Conservation (phyloP, 2,113 vertebrate species). For the Xerus inauris region DNA sequence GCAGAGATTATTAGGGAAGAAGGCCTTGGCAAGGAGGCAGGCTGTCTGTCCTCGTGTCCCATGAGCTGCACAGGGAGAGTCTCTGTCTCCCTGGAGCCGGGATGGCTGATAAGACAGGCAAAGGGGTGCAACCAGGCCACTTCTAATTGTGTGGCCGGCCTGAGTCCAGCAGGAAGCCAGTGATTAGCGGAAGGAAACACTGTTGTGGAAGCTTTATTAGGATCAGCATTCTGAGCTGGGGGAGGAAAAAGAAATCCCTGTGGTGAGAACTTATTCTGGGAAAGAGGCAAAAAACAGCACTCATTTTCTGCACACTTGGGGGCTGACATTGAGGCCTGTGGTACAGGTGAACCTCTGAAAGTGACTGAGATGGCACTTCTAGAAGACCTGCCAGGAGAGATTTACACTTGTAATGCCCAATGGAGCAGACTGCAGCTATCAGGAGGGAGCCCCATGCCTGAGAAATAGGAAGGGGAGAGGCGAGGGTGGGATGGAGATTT, state of each 20-base stretch:
- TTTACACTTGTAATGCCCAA: background rate
- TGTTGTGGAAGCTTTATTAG: background rate
- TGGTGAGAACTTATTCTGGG: background rate
- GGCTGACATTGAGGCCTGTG: background rate
- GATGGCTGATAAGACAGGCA: background rate
- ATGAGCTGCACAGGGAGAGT: background rate
- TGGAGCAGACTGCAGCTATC: background rate
- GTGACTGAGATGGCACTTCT: background rate
- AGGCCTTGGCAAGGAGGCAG: background rate
- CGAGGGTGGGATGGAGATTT: background rate
- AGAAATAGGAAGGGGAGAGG: background rate
- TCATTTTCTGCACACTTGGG: background rate
- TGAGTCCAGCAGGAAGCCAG: slow-evolving; percentile 9
- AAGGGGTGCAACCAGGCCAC: background rate
- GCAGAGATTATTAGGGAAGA: background rate
- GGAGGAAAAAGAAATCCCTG: background rate
- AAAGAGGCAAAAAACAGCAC: background rate
- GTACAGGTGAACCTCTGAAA: background rate
- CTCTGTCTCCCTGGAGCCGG: background rate
- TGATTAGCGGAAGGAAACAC: background rate
- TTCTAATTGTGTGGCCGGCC: background rate
- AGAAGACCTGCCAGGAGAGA: background rate
- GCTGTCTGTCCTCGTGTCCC: background rate
- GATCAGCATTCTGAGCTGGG: background rate
- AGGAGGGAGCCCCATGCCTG: background rate